Percentiles rank a stretch among this genome's conserved stretches.
Evolutionary conservation across 1,140 invertebrate species (phyloP).

Genomic region (Charaxes varanes): DNA sequence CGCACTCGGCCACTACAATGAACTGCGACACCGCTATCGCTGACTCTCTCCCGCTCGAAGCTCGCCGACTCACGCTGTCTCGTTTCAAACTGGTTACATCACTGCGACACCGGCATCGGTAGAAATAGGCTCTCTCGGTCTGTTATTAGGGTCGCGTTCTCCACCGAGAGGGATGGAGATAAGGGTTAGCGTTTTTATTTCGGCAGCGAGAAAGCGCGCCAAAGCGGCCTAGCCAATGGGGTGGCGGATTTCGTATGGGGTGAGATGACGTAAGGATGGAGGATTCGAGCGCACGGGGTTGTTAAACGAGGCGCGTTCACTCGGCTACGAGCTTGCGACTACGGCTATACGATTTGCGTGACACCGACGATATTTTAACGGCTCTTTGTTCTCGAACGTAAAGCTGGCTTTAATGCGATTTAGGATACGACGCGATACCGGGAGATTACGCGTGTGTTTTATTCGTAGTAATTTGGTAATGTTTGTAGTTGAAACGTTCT

Average conservation of each 20-base stretch:
- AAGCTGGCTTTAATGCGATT: constrained; percentile 45
- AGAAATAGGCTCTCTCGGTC: constrained; percentile 45
- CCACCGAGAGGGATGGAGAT: constrained; percentile 37
- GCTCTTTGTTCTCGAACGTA: constrained; percentile 62
- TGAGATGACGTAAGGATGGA: constrained; percentile 64
- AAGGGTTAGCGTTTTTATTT: constrained; percentile 36
- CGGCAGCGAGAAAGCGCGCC: constrained; percentile 56
- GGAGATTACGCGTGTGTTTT: constrained; percentile 54
- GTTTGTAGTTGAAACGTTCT: constrained; percentile 35
- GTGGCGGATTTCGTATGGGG: constrained; percentile 46
- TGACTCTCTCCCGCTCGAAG: constrained; percentile 31
- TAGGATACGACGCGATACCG: constrained; percentile 39
- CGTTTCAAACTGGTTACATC: constrained; percentile 59
- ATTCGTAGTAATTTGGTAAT: constrained; percentile 60
- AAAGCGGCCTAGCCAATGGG: constrained; percentile 57
- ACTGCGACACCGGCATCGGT: constrained; percentile 40
- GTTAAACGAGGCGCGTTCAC: constrained; percentile 61
- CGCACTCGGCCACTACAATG: constrained; percentile 63
- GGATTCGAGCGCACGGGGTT: constrained; percentile 49
- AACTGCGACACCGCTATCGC: constrained; percentile 44
- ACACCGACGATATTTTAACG: constrained; percentile 41
- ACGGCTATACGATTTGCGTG: constrained; percentile 40
- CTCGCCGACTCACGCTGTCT: constrained; percentile 28
- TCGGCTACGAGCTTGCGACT: constrained; percentile 46
- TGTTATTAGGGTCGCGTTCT: constrained; percentile 20